These are phyloP conservation scores for Cecropterus lyciades DNA, from an alignment of 1,140 invertebrate species.

Conservation along the genomic window DNA sequence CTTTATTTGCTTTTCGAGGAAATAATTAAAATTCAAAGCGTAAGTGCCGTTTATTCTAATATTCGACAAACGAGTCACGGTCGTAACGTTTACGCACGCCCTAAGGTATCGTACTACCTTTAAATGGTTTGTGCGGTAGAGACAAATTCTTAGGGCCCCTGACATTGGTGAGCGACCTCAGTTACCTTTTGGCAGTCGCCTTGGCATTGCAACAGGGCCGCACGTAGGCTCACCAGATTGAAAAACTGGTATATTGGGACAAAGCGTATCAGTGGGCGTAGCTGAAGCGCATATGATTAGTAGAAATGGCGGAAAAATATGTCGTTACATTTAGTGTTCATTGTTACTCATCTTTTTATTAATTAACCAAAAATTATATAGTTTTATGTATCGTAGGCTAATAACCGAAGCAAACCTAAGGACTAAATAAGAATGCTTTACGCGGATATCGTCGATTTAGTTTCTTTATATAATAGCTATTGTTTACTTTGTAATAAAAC, in stretches of 20 bases:
- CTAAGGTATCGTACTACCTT: constrained; percentile 11
- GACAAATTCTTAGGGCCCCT: constrained; percentile 73
- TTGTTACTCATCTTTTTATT: too few relatives aligned
- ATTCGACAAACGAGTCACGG: constrained; percentile 5
- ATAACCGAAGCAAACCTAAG: too few relatives aligned
- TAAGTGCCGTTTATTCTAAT: constrained; percentile 6
- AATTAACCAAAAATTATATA: too few relatives aligned
- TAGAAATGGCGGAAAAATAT: too few relatives aligned
- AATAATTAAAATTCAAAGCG: constrained; percentile 9
- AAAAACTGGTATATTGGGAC: constrained; percentile 24
- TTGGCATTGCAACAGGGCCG: constrained; percentile 71
- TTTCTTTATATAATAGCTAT: too few relatives aligned
- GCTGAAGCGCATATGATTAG: not conserved
- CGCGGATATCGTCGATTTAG: too few relatives aligned
- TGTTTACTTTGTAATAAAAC: too few relatives aligned
- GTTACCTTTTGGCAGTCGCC: constrained; percentile 73
- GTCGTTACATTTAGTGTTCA: too few relatives aligned
- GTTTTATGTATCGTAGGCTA: too few relatives aligned
- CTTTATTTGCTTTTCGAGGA: constrained; percentile 7
- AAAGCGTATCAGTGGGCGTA: not conserved
- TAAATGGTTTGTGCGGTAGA: constrained; percentile 29
- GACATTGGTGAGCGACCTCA: constrained; percentile 77
- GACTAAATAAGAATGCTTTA: too few relatives aligned
- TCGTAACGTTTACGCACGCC: constrained; percentile 6
- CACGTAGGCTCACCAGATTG: constrained; percentile 33